phyloP scores from a whole-genome alignment of 2,113 vertebrate genomes.

The Stegostoma tigrinum region DNA sequence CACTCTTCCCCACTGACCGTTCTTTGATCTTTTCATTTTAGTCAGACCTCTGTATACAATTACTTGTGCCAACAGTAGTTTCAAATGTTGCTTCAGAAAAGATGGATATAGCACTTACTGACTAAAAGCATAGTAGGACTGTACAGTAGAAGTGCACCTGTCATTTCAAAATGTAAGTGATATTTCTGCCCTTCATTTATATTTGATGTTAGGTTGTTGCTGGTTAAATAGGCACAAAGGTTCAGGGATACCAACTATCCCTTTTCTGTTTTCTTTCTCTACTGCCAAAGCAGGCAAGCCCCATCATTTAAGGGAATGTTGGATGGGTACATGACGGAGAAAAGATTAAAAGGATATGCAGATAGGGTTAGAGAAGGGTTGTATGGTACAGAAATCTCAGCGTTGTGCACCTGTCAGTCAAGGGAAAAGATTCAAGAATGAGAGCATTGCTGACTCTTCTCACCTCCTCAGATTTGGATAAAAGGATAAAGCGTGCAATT shows the following conservation, averaged over 20 bases:
- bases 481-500: not conserved
- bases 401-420: not conserved
- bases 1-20: not conserved
- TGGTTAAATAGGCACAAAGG: not conserved
- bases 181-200: conserved; percentile 28
- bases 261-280: not conserved
- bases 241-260: not conserved
- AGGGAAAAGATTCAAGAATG: not conserved
- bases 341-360: not conserved
- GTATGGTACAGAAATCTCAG: not conserved
- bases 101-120: conserved; percentile 7
- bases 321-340: not conserved
- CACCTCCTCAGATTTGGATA: not conserved
- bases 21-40: not conserved
- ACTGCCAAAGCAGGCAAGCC: not conserved
- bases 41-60: not conserved
- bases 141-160: not conserved
- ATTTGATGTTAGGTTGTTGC: not conserved
- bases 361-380: not conserved
- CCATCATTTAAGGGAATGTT: not conserved
- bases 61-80: not conserved
- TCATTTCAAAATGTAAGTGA: conserved; percentile 26
- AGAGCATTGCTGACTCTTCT: not conserved
- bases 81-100: conserved; percentile 22
- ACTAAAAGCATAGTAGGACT: not conserved